Base-by-base conservation (phyloP, 2,888 invertebrate species). In the Branchinecta sandiegonensis region DNA sequence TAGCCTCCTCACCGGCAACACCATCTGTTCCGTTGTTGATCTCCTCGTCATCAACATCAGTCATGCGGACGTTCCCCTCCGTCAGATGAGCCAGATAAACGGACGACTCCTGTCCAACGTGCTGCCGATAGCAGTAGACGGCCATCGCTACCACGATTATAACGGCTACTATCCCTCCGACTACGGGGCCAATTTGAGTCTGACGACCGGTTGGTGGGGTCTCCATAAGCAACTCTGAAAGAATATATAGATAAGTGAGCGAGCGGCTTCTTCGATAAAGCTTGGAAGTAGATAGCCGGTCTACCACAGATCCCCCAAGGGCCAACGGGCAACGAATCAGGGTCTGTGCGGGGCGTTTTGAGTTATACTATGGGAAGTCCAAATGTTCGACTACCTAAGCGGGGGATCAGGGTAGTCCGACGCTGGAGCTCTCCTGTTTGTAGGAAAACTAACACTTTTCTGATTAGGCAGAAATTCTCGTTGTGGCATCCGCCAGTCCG, bases 91-190 rank as follows among this genome's bases (percentile, higher is more conserved):
- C 17, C 56, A 56, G 56, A 17, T 56, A 56, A n/a, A 56, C 56
- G 50, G 68, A 69, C 8, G 56, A 56, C 10, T 56, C 56, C 17
- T 56, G 56, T 14, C 71, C 67, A 8, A 78, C 76, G 67, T 80
- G 79, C 69, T 80, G 87, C 48, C 89, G 83, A 76, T 90, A 90
- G 77, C 92, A 93, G 76, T 93, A 90, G 71, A 91, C 85, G 11
- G 87, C 87, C 68, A 92, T 83, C 0, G 89, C 89, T 72, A 93
- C 81, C 11, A 92, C 83, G 73, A 92, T 80, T 74, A 89, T 87
- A 68, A 90, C 83, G 14, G 88, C 88, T 70, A 92, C 84, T 70
- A 93, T 86, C 66, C 89, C 90, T 8, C 91, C 93, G 11, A 89
- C 87, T 64, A 93, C 88, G 0, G 92, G 90, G 0, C 92, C 91